Conservation (phyloP, 1,140 invertebrate genomes). For the Conopomorpha cramerella region DNA sequence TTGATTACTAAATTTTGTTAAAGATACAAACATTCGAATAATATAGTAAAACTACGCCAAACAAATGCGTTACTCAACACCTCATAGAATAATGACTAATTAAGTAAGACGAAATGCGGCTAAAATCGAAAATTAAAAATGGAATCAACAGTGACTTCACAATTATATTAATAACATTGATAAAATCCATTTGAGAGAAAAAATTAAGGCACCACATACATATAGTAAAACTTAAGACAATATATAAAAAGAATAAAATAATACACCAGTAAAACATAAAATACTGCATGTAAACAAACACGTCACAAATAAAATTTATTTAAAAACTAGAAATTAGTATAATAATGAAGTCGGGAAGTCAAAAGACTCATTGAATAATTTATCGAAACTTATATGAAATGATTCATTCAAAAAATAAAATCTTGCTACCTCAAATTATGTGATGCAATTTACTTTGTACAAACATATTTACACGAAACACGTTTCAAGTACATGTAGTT, state of each 20-base stretch:
- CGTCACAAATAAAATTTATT: conserved; percentile 15
- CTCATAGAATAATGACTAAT: too few relatives aligned
- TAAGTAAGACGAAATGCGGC: too few relatives aligned
- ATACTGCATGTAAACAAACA: conserved; percentile 35
- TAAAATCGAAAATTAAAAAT: conserved; percentile 16
- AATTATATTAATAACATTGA: conserved; percentile 24
- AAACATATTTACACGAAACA: too few relatives aligned
- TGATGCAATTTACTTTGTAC: conserved; percentile 20
- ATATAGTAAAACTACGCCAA: neutral
- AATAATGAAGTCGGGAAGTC: too few relatives aligned
- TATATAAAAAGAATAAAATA: conserved; percentile 34
- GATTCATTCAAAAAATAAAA: too few relatives aligned
- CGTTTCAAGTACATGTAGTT: too few relatives aligned
- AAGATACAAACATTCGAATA: neutral
- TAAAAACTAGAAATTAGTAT: neutral
- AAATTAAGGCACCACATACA: conserved; percentile 53
- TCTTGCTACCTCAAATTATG: too few relatives aligned
- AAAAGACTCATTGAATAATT: too few relatives aligned
- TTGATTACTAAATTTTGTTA: neutral
- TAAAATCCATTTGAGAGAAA: conserved; percentile 28
- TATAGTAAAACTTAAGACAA: conserved; percentile 15
- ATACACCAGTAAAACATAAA: conserved; percentile 28
- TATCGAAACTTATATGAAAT: too few relatives aligned
- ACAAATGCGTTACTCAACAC: too few relatives aligned
- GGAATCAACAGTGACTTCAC: conserved; percentile 11